A percentile compares a stretch with the other conserved stretches of the same genome.
These are phyloP conservation scores for Ophioninae sp. DNA, from an alignment of 2,888 invertebrate genomes.

Conservation along the genomic window DNA sequence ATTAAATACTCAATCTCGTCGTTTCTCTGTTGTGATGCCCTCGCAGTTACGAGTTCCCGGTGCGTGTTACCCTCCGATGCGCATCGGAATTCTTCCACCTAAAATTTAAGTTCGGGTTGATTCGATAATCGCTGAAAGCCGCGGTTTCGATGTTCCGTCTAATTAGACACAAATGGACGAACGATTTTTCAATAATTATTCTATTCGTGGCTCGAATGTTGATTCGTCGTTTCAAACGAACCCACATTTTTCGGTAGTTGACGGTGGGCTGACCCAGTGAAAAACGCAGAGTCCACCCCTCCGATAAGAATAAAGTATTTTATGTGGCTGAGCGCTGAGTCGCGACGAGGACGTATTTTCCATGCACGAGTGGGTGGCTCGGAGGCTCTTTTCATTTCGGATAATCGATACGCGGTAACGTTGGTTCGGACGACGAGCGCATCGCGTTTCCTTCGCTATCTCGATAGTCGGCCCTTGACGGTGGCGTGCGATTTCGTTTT, in stretches of 20 bases:
- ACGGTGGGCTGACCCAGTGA: neutral
- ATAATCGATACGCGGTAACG: slow-evolving; percentile 26
- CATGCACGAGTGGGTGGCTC: neutral
- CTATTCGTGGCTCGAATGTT: too few relatives aligned
- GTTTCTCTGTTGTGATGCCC: slow-evolving; percentile 56
- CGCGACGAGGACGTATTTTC: neutral
- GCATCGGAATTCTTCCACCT: neutral
- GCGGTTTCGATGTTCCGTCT: too few relatives aligned
- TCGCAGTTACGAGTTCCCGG: slow-evolving; percentile 14
- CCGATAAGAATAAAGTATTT: neutral
- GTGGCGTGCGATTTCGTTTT: slow-evolving; percentile 51
- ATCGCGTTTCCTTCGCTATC: slow-evolving; percentile 52
- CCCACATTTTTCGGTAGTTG: too few relatives aligned
- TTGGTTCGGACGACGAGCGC: slow-evolving; percentile 36
- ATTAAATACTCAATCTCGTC: slow-evolving; percentile 76
- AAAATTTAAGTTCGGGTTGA: neutral
- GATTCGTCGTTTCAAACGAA: neutral
- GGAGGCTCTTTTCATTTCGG: neutral
- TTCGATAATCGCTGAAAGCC: neutral
- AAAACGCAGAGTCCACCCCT: neutral
- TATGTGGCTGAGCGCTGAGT: neutral
- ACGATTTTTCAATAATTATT: too few relatives aligned
- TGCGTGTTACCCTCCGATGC: neutral
- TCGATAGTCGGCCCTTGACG: slow-evolving; percentile 36
- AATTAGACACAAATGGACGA: too few relatives aligned